Conservation (phyloP, 2,113 vertebrate genomes). For the Rhinoptilus africanus region DNA sequence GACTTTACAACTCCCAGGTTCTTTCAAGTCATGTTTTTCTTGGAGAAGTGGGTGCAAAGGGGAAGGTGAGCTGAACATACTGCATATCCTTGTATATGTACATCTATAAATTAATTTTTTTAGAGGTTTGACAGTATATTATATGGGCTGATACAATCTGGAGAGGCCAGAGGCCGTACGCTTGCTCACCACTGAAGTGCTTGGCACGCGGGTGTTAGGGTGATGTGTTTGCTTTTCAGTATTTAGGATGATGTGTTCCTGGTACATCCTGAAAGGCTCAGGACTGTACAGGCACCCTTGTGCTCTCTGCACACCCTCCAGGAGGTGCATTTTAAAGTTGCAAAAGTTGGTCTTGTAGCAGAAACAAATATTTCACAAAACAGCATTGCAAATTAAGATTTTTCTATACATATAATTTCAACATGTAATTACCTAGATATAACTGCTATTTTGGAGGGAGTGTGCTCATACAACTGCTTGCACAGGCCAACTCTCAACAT, state of each 20-base stretch:
- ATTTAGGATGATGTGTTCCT: background rate
- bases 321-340: background rate
- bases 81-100: background rate
- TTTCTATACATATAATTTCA: background rate
- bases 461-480: background rate
- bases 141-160: background rate
- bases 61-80: background rate
- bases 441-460: background rate
- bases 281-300: background rate
- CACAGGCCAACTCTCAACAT: background rate
- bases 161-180: background rate
- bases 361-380: background rate
- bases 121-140: background rate
- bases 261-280: background rate
- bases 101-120: background rate
- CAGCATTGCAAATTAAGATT: background rate
- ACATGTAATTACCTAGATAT: background rate
- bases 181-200: background rate
- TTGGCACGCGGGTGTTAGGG: background rate
- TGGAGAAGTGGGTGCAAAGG: background rate
- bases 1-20: background rate
- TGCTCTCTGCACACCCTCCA: rapidly evolving
- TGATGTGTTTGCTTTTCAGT: background rate
- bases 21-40: background rate
- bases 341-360: background rate